phyloP scores from a whole-genome alignment of 2,113 vertebrate species.

The Poicephalus meyeri region DNA sequence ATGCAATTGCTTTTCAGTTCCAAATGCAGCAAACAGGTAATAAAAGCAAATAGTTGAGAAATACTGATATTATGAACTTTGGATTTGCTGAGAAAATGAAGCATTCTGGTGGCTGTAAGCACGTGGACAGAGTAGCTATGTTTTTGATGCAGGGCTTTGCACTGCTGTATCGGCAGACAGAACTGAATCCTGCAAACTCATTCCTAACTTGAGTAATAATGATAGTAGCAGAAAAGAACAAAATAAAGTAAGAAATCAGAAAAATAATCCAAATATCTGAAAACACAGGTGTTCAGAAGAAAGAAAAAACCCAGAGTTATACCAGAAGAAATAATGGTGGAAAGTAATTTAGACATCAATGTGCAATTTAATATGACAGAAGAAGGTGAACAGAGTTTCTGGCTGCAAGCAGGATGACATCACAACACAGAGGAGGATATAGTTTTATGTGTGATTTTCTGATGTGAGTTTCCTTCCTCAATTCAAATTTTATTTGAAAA shows the following conservation, averaged over 20 bases:
- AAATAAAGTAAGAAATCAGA: not conserved
- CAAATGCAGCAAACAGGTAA: not conserved
- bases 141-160: not conserved
- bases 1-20: conserved; percentile 12
- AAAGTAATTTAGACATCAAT: conserved; percentile 33
- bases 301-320: not conserved
- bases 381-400: conserved; percentile 17
- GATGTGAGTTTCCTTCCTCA: conserved; percentile 27
- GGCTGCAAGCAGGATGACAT: not conserved
- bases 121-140: not conserved
- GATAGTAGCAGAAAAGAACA: not conserved
- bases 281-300: conserved; percentile 32
- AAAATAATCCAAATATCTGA: conserved; percentile 36
- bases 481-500: conserved; percentile 21
- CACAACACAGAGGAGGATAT: conserved; percentile 15
- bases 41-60: not conserved
- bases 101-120: not conserved
- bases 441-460: conserved; percentile 37
- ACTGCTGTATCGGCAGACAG: not conserved
- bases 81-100: not conserved
- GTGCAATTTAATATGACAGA: conserved; percentile 32
- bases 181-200: not conserved
- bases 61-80: not conserved
- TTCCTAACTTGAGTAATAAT: not conserved
- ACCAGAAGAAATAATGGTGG: conserved; percentile 16